Base-by-base conservation (phyloP, 2,113 vertebrate species). In the Rattus rattus region DNA sequence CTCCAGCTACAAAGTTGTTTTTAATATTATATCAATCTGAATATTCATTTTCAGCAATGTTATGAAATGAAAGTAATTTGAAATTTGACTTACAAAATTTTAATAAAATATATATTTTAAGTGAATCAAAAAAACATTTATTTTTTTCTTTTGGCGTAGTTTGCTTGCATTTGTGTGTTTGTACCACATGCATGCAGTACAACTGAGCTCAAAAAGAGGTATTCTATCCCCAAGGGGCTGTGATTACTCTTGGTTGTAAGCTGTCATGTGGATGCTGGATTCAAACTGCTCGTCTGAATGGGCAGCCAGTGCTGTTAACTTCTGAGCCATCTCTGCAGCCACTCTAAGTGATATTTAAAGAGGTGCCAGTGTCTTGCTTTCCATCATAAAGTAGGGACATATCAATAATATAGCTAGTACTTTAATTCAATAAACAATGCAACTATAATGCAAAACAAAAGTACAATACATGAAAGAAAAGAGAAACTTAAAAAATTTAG, bases 401-500 rank as follows among this genome's bases (percentile, higher is more conserved):
- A 88, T 39, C 69, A 73, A 3, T 89, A 89, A 76, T 85, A 87
- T 4, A 89, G 0, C 2, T 91, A 52, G 39, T 26, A 94, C 19
- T 59, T 63, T 92, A 94, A 88, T 88, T 92, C 28, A 73, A 36
- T 73, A 77, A 72, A 85, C 30, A 79, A 84, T 87, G 9, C 49
- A 22, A 72, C 0, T 76, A 19, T 77, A 73, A 7, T 36, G 33
- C 73, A 90, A 92, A 54, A 59, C 39, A 90, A 88, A 84, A 69
- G 93, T 80, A 88, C 49, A 79, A 93, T 90, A 26, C 28, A 52
- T 72, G 16, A 94, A 76, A 80, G 22, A 76, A 43, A 95, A 92
- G 7, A 79, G n/a, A 95, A 95, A 89, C 4, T 70, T 3, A 43
- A 22, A 19, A 92, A 70, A 86, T 19, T 85, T 67, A 14, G 36